A percentile compares a stretch with the other conserved stretches of the same genome.
phyloP scores from a whole-genome alignment of 2,888 invertebrate genomes.

The Dascillus cervinus region DNA sequence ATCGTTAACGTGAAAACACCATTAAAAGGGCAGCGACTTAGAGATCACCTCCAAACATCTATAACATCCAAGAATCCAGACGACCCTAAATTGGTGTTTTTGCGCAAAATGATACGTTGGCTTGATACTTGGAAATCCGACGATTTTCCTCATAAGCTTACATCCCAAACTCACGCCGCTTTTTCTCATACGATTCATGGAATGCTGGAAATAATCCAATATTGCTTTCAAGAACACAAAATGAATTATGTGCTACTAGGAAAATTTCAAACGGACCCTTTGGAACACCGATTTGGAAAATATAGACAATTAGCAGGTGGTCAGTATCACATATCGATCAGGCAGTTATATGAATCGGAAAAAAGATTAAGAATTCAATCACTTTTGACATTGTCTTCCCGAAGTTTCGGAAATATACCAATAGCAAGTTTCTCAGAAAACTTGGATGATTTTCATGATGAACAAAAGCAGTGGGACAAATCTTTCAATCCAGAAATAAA shows the following conservation, averaged over 20 bases:
- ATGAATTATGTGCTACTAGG: conserved; percentile 1
- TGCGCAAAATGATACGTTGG: background rate
- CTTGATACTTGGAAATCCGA: background rate
- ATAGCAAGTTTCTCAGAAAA: too few species aligned
- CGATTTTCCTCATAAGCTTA: background rate
- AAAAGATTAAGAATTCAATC: background rate
- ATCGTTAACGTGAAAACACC: conserved; percentile 3
- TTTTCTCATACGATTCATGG: conserved; percentile 4
- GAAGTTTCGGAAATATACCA: too few species aligned
- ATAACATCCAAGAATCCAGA: conserved; percentile 1
- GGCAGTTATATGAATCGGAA: conserved; percentile 4
- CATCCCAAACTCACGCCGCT: conserved; percentile 3
- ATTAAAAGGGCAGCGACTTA: conserved; percentile 1
- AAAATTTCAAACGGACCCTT: conserved; percentile 4
- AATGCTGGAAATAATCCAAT: conserved; percentile 3
- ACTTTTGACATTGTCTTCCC: too few species aligned
- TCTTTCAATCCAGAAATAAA: too few species aligned
- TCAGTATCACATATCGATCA: conserved; percentile 1
- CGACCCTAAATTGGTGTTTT: background rate
- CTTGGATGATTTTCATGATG: background rate
- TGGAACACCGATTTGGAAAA: conserved; percentile 3
- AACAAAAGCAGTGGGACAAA: too few species aligned
- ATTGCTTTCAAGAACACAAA: conserved; percentile 1
- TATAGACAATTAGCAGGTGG: conserved; percentile 2
- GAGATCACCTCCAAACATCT: conserved; percentile 1